These are phyloP conservation scores for Herpailurus yagouaroundi DNA, from an alignment of 2,113 vertebrate genomes.

Conservation along the genomic window DNA sequence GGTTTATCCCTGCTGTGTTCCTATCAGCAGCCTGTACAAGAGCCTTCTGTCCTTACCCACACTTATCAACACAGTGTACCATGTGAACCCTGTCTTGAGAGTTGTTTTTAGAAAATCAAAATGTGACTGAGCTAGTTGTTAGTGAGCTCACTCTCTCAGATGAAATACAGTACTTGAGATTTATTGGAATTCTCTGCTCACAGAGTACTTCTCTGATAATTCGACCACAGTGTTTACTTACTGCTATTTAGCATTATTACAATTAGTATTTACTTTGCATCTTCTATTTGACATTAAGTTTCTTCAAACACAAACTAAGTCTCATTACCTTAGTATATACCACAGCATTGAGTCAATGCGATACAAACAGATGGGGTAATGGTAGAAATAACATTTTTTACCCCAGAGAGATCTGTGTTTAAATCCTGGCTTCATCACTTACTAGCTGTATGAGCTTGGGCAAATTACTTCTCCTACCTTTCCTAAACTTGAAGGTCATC, in stretches of 20 bases:
- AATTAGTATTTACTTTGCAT: not conserved
- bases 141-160: not conserved
- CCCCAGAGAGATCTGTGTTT: not conserved
- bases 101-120: constrained; percentile 39
- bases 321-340: not conserved
- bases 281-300: not conserved
- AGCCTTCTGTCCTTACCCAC: not conserved
- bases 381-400: not conserved
- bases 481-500: not conserved
- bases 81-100: not conserved
- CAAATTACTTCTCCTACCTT: not conserved
- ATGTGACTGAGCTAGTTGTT: not conserved
- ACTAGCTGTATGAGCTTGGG: not conserved
- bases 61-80: not conserved
- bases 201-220: not conserved
- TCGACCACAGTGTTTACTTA: not conserved
- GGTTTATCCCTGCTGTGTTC: not conserved
- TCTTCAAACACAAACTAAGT: not conserved
- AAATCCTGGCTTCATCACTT: not conserved
- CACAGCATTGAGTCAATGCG: not conserved
- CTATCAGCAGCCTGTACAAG: not conserved
- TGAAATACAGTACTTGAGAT: not conserved
- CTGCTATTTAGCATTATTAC: not conserved
- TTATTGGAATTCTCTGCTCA: not conserved
- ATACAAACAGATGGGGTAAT: not conserved